A percentile compares a stretch with the other conserved stretches of the same genome.
Evolutionary conservation across 2,797 vertebrate species (phyloP).

Genomic region (Anomalospiza imberbis): DNA sequence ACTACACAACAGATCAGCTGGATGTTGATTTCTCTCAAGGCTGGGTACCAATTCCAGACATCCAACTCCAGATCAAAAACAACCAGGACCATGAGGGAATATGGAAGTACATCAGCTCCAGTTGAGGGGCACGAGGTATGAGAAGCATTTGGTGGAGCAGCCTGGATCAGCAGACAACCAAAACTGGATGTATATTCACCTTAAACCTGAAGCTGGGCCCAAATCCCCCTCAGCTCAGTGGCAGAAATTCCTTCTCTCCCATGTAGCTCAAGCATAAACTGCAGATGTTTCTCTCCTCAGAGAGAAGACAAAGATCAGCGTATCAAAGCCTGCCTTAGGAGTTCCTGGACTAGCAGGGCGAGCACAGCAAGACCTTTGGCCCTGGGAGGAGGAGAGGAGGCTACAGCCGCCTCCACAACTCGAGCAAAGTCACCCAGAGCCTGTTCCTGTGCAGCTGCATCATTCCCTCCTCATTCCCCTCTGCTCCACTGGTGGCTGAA

Average conservation of each 20-base stretch:
- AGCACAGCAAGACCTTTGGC: neutral
- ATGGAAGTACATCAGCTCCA: neutral
- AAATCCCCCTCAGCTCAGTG: neutral
- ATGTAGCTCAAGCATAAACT: neutral
- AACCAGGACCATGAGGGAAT: neutral
- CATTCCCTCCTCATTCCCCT: neutral
- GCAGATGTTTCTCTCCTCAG: neutral
- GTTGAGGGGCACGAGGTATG: neutral
- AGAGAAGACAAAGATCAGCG: neutral
- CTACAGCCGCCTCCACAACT: neutral
- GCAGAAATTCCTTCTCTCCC: neutral
- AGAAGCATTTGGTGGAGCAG: neutral
- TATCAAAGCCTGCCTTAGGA: neutral
- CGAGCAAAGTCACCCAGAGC: rapidly evolving
- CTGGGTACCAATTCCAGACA: neutral
- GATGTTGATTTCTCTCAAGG: neutral
- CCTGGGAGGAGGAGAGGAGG: neutral
- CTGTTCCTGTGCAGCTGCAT: neutral
- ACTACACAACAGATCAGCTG: neutral
- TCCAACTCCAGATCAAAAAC: neutral
- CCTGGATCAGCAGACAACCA: neutral
- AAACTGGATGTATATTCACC: neutral
- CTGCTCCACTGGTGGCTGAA: neutral
- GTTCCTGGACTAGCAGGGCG: neutral
- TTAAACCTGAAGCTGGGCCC: neutral